Evolutionary conservation across 37 sponge, comb jelly and placozoan genomes (phyloP).

Genomic region (Theonella swinhoei): DNA sequence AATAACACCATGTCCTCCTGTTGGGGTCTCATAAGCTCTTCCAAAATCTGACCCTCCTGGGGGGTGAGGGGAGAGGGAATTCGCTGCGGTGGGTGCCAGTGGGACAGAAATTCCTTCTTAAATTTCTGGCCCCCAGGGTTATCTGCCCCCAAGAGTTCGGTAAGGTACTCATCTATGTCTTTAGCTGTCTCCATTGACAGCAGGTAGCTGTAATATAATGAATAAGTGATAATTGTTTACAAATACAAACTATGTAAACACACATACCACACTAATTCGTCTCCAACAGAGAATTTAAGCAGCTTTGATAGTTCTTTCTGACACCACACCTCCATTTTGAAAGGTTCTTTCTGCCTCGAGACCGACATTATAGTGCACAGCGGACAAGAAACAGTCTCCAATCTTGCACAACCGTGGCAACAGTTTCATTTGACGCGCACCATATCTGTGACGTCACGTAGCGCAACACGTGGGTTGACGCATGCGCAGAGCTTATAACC

Average conservation of each 20-base stretch:
- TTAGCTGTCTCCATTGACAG: slow-evolving; percentile 52
- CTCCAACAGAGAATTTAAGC: not conserved
- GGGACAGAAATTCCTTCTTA: slow-evolving; percentile 18
- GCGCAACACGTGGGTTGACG: not conserved
- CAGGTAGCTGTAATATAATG: slow-evolving; percentile 69
- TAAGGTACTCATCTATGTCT: slow-evolving; percentile 62
- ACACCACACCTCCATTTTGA: slow-evolving; percentile 26
- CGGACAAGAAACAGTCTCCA: not conserved
- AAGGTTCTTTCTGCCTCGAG: not conserved
- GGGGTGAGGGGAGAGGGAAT: not conserved
- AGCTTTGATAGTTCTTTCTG: slow-evolving; percentile 45
- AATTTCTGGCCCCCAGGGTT: slow-evolving; percentile 1
- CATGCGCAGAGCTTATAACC: no score
- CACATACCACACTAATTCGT: slow-evolving; percentile 12
- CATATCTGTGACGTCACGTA: not conserved
- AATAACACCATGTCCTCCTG: slow-evolving; percentile 40
- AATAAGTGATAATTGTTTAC: not conserved
- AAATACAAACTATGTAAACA: not conserved
- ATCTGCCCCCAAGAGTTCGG: slow-evolving; percentile 34
- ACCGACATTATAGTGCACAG: not conserved
- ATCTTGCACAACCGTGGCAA: not conserved
- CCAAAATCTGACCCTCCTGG: slow-evolving; percentile 1
- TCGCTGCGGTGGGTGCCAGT: slow-evolving; percentile 38
- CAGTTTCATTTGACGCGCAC: not conserved
- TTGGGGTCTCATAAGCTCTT: slow-evolving; percentile 14